Base-by-base conservation (phyloP, 1,140 invertebrate species). In the Agrypnia vestita region DNA sequence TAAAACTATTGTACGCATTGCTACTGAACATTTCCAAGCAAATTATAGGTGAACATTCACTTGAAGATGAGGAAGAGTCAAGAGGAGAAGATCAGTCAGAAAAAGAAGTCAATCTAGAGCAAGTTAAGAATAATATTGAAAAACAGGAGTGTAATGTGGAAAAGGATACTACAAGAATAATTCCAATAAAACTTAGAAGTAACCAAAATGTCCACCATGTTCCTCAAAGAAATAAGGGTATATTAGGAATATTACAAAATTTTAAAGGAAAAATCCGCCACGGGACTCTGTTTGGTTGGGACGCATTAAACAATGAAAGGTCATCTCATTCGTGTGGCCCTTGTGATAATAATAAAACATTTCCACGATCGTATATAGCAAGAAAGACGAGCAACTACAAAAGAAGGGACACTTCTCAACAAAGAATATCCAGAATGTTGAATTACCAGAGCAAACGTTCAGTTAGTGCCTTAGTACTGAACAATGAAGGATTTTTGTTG, bases 1-100 rank as follows among this genome's bases (percentile, higher is more conserved):
- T 89, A 6, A 89, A 89, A 83, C 84, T 90, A 6, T 79, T 90
- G 0, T 89, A 86, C 67, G 88, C 86, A 8, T 76, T 89, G 35
- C 79, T 89, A 4, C 86, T 84, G 12, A 86, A 85, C 83, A 87
- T 76, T 46, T 74, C 7, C 86, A 88, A 67, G 83, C 86, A 43
- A 86, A 86, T 55, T 74, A 86, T 43, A 59, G 80, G 43, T 53
- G 78, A 13, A 85, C 85, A 77, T 86, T 85, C 80, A 67, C 59
- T 19, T 81, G 83, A 62, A 85, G 87, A 15, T 86, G 86, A 62
- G 73, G 86, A 6, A 74, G 85, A 17, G n/a, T 12, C 21, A 64
- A 19, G 61, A 86, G 86, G 56, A 75, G 86, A 6, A 74, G 85
- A 76, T 85, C 85, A 15, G 84, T 85, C 4, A 85, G 80, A 67